phyloP scores from a whole-genome alignment of 2,888 invertebrate species.

The Caenorhabditis macrosperma region DNA sequence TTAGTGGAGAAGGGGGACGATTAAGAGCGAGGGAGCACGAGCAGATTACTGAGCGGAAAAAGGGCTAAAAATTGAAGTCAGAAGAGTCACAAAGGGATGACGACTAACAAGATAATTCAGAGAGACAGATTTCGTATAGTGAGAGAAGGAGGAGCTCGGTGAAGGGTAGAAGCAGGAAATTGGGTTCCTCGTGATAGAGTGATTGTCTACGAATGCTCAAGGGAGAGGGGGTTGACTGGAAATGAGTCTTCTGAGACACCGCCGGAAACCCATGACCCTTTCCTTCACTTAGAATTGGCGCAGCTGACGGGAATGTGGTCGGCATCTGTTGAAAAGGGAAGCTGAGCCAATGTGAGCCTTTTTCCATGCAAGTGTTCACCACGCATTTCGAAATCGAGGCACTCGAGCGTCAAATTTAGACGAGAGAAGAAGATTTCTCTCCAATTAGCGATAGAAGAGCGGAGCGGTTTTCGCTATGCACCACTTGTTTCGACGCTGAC shows the following conservation, averaged over 20 bases:
- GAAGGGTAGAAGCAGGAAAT: no score
- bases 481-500: not conserved
- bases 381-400: not conserved
- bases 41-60: not conserved
- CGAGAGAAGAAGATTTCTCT: not conserved
- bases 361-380: not conserved
- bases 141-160: not conserved
- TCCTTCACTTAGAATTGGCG: not conserved
- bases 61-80: not conserved
- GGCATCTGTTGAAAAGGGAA: not conserved
- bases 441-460: not conserved
- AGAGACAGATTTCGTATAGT: not conserved
- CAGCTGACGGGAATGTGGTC: not conserved
- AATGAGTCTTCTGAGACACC: constrained; percentile 3
- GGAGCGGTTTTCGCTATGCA: not conserved
- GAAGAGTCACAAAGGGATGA: not conserved
- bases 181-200: no score
- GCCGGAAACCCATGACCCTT: constrained; percentile 6
- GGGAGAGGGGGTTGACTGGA: not conserved
- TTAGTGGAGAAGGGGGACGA: not conserved
- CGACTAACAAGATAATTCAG: constrained; percentile 10
- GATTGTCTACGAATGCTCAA: not conserved
- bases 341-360: not conserved
- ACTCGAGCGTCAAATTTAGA: not conserved
- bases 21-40: not conserved